phyloP scores from a whole-genome alignment of 2,113 vertebrate genomes.

The Equus quagga region DNA sequence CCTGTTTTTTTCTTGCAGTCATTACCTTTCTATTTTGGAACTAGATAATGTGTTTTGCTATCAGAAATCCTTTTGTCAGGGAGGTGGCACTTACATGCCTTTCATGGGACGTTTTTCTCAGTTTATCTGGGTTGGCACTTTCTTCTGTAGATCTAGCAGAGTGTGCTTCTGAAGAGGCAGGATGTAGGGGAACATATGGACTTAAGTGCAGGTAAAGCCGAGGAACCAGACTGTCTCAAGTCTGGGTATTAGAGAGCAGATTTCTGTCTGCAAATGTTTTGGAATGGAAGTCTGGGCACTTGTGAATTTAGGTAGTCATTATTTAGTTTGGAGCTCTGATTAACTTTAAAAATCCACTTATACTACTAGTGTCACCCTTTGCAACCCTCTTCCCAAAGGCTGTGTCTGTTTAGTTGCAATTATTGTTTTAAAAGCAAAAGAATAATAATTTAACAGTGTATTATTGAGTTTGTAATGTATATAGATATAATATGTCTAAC shows the following conservation, averaged over 20 bases:
- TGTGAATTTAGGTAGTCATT: constrained; percentile 10
- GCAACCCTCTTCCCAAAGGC: constrained; percentile 60
- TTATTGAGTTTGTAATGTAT: background rate
- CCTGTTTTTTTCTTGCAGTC: background rate
- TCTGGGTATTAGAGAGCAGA: constrained; percentile 35
- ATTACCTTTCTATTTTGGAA: background rate
- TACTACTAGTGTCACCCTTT: background rate
- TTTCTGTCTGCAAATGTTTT: constrained; percentile 32
- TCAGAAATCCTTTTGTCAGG: background rate
- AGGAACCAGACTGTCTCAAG: background rate
- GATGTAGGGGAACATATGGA: background rate
- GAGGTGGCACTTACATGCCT: background rate
- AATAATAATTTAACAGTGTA: constrained; percentile 1
- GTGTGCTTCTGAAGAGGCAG: background rate
- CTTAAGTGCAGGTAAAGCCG: background rate
- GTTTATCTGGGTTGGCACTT: background rate
- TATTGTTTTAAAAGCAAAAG: constrained; percentile 74
- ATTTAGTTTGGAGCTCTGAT: constrained; percentile 67
- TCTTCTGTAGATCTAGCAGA: background rate
- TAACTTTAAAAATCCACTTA: constrained; percentile 68
- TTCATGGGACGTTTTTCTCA: background rate
- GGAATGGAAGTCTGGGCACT: background rate
- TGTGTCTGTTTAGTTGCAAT: constrained; percentile 75
- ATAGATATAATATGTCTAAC: background rate
- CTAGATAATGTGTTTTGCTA: background rate